Base-by-base conservation (phyloP, 2,113 vertebrate species). In the Crotophaga sulcirostris region DNA sequence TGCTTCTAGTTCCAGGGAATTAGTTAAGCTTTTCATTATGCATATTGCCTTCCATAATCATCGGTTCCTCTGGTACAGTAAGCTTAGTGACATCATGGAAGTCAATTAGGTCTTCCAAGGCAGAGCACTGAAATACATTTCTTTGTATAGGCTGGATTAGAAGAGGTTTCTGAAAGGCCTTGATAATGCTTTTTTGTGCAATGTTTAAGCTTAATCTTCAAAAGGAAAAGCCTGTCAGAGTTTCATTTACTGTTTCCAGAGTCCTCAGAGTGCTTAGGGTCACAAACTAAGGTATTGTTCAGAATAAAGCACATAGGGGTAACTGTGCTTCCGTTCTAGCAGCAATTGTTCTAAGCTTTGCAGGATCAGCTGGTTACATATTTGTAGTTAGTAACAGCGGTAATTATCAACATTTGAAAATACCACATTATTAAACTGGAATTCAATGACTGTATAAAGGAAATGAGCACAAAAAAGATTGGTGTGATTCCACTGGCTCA, bases 1-100 rank as follows among this genome's bases (percentile, higher is more conserved):
- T 98, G 96, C 94, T 90, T 96, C 88, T 83, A 89, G 92, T 97
- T 97, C 92, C 97, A 97, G 94, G 94, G 97, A 98, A 95, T 97
- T 98, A 96, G 88, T 94, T 90, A 95, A 94, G 90, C 84, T 96
- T 93, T 95, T 97, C n/a, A 78, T 95, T 96, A 84, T 96, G 87
- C 81, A 66, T 97, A 87, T 90, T 89, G 74, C 72, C 51, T 98
- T 97, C 98, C 58, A 31, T 91, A 87, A 78, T 96, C 93, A 96
- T 96, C 26, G 2, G 54, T 74, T 67, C 3, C 44, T 97, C 76
- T 94, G 25, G 19, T 93, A 88, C 72, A 70, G 38, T 73, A 94
- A 97, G 94, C 96, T 97, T 95, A 95, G 91, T 97, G 96, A 97
- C 97, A 96, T 97, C 95, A 95, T 76, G 81, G 90, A 97, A 98